Conservation (phyloP, 2,888 invertebrate genomes). For the Helicoverpa assulta region DNA sequence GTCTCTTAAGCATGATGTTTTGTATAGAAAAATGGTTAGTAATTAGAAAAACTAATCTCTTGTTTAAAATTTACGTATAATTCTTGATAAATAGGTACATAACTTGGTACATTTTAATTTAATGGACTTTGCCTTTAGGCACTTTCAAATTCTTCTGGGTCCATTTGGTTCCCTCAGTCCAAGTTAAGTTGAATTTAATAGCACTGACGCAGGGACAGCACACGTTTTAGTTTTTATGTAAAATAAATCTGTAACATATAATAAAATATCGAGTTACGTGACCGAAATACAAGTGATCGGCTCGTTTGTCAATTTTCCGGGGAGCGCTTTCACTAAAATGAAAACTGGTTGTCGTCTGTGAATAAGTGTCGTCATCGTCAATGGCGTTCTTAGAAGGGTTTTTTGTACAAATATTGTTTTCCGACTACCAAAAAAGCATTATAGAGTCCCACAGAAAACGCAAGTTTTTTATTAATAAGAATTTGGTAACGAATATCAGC, state of each 20-base stretch:
- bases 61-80: too few relatives aligned
- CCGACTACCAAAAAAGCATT: conserved; percentile 1
- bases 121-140: neutral
- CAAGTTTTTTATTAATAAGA: neutral
- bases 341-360: conserved; percentile 37
- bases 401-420: conserved; percentile 22
- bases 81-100: too few relatives aligned
- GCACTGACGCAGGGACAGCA: conserved; percentile 13
- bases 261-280: conserved; percentile 59
- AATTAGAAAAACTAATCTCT: too few relatives aligned
- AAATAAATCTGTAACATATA: conserved; percentile 53
- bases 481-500: neutral
- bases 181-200: conserved; percentile 3
- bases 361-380: conserved; percentile 26
- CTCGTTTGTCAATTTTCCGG: conserved; percentile 51
- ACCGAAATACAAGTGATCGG: conserved; percentile 57
- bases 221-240: conserved; percentile 34
- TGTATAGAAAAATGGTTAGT: neutral
- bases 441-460: neutral
- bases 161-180: neutral
- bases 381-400: conserved; percentile 8
- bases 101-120: too few relatives aligned
- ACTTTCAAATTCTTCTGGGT: neutral
- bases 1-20: conserved; percentile 5
- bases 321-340: conserved; percentile 51